Evolutionary conservation across 2,888 invertebrate species (phyloP), one percentile per base, ranked within the genome.

Genomic region (Drosophila kokeensis): DNA sequence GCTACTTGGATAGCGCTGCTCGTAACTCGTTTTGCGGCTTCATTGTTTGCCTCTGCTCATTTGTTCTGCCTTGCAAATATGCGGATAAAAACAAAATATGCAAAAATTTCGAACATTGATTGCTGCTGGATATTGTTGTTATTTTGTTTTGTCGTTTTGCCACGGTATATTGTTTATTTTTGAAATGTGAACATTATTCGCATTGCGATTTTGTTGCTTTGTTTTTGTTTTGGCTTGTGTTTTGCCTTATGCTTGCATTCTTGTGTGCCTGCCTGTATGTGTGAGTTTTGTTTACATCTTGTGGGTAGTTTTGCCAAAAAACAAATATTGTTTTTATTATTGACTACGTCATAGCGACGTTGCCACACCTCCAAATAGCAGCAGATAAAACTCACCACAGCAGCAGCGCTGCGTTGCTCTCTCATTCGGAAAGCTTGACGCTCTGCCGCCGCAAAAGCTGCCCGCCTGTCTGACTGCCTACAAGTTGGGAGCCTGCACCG

Each of bases 211-310:
- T 78, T 75, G 42, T 69, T 70, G 71, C 69, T 53, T 53, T 59
- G 42, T 62, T 61, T 36, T 77, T 71, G 59, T 71, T 76, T 72
- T 79, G 77, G 32, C 65, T 69, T 65, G 62, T 77, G 72, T 57
- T 73, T 72, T 69, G 57, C 67, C 72, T 21, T 21, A 76, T 79
- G 72, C 29, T 42, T 54, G 55, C 57, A 62, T 67, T 66, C 30
- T 55, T 11, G 36, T 42, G 34, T 62, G 38, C 38, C 27, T 58
- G 42, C 38, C 30, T 69, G 29, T 42, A 27, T 61, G 10, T 54
- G 27, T 69, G 76, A 63, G 70, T 66, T 89, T 85, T 89, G 89
- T 85, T 89, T 85, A 89, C 88, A 85, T 87, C 74, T 84, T 82
- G 67, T 54, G 53, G 52, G 55, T 82, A 76, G 76, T 79, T 87